Percentiles rank a stretch among this genome's conserved stretches.
Evolutionary conservation across 2,113 vertebrate species (phyloP).

Genomic region (Hemichromis elongatus): DNA sequence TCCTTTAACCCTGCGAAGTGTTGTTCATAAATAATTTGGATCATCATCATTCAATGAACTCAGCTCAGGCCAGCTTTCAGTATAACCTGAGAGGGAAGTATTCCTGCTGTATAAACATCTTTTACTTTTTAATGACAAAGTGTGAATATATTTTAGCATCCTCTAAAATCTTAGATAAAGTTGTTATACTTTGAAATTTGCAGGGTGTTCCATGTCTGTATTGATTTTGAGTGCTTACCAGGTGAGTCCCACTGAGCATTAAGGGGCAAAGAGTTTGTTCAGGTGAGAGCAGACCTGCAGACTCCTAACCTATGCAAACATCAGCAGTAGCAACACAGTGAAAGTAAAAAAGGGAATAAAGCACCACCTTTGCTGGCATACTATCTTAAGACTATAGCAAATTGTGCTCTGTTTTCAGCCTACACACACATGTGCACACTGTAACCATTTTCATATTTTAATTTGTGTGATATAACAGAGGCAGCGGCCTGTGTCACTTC

Average conservation of each 20-base stretch:
- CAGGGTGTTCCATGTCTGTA: background rate
- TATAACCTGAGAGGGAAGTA: background rate
- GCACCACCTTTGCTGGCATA: slow-evolving; percentile 1
- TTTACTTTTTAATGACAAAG: background rate
- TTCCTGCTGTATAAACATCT: background rate
- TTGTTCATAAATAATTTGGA: background rate
- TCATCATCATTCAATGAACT: background rate
- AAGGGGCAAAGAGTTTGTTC: background rate
- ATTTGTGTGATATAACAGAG: background rate
- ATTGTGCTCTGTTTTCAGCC: background rate
- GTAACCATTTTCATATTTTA: background rate
- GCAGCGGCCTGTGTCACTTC: background rate
- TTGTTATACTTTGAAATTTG: background rate
- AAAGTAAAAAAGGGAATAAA: background rate
- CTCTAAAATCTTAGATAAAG: background rate
- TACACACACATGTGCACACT: background rate
- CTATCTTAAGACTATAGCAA: slow-evolving; percentile 9
- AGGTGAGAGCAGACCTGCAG: background rate
- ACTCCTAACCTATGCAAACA: slow-evolving; percentile 1
- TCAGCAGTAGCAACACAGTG: background rate
- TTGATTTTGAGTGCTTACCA: background rate
- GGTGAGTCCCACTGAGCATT: background rate
- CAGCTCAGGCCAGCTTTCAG: background rate
- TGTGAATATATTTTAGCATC: background rate
- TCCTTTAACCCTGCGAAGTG: background rate